A percentile compares a stretch with the other conserved stretches of the same genome.
These are phyloP conservation scores for Odontothrips loti DNA, from an alignment of 2,888 invertebrate genomes.

Conservation along the genomic window DNA sequence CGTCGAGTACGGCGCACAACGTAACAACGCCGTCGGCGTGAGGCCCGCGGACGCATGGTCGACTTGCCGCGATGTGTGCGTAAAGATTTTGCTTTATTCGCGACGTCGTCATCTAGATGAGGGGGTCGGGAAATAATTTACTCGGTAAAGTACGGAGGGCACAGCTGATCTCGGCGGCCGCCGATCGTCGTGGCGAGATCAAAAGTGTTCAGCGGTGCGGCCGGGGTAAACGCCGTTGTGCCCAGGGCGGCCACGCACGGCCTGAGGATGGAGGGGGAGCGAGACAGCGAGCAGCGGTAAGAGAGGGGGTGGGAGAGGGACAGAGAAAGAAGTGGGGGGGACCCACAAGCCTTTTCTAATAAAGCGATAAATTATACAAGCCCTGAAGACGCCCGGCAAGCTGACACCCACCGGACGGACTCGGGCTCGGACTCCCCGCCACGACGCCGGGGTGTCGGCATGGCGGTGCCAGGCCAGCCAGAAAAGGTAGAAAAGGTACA, in stretches of 20 bases:
- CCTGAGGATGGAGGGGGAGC: neutral
- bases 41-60: too few relatives aligned
- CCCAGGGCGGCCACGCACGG: constrained; percentile 12
- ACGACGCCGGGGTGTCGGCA: too few relatives aligned
- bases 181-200: constrained; percentile 2
- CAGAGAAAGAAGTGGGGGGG: neutral
- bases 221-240: constrained; percentile 9
- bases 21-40: too few relatives aligned
- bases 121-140: neutral
- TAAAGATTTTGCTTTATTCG: too few relatives aligned
- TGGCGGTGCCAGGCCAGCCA: too few relatives aligned
- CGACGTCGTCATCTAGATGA: neutral
- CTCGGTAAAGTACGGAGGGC: neutral
- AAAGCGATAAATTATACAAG: constrained; percentile 20
- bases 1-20: too few relatives aligned
- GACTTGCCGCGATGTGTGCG: too few relatives aligned
- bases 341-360: constrained; percentile 21
- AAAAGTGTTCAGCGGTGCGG: neutral
- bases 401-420: neutral
- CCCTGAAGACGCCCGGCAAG: neutral
- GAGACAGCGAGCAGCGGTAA: neutral
- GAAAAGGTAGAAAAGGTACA: too few relatives aligned
- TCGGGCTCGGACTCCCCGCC: too few relatives aligned
- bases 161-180: neutral
- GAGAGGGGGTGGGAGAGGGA: neutral